A percentile compares a stretch with the other conserved stretches of the same genome.
These are phyloP conservation scores for Macrostomum lignano DNA, from an alignment of 1,140 invertebrate species.

Conservation along the genomic window DNA sequence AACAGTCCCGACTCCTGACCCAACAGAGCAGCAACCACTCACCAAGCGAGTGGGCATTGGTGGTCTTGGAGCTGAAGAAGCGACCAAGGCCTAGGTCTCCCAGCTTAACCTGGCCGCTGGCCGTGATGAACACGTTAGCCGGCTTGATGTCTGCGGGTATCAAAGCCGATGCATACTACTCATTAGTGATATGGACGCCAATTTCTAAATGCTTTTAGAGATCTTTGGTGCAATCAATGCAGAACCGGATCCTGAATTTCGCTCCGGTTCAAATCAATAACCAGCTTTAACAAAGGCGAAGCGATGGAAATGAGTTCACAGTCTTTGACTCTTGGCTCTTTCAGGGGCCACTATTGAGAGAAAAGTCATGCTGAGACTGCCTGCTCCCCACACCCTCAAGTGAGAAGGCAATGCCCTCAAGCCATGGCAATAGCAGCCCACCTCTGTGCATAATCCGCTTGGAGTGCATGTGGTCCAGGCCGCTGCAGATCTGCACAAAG, in stretches of 20 bases:
- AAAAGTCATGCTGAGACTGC: too few relatives aligned
- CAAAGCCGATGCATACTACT: not conserved
- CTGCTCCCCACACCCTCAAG: too few relatives aligned
- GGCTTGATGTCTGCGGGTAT: conserved; percentile 41
- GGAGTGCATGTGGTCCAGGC: conserved; percentile 38
- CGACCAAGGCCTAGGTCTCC: conserved; percentile 46
- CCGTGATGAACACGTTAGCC: conserved; percentile 48
- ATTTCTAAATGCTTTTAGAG: too few relatives aligned
- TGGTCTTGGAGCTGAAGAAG: conserved; percentile 36
- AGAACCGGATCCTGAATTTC: too few relatives aligned
- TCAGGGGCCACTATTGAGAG: too few relatives aligned
- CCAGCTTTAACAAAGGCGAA: too few relatives aligned
- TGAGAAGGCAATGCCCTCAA: too few relatives aligned
- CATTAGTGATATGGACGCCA: too few relatives aligned
- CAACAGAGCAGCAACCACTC: conserved; percentile 1
- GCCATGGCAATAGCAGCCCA: conserved; percentile 11
- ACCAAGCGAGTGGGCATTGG: conserved; percentile 38
- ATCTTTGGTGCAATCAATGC: too few relatives aligned
- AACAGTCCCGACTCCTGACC: not conserved
- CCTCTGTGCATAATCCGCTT: conserved; percentile 42
- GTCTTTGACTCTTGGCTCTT: too few relatives aligned
- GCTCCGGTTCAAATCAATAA: too few relatives aligned
- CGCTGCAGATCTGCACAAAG: conserved; percentile 39
- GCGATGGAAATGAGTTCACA: too few relatives aligned
- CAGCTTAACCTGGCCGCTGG: conserved; percentile 41